Evolutionary conservation across 2,888 invertebrate species (phyloP), one percentile per base, ranked within the genome.

Genomic region (Mesorhabditis belari): DNA sequence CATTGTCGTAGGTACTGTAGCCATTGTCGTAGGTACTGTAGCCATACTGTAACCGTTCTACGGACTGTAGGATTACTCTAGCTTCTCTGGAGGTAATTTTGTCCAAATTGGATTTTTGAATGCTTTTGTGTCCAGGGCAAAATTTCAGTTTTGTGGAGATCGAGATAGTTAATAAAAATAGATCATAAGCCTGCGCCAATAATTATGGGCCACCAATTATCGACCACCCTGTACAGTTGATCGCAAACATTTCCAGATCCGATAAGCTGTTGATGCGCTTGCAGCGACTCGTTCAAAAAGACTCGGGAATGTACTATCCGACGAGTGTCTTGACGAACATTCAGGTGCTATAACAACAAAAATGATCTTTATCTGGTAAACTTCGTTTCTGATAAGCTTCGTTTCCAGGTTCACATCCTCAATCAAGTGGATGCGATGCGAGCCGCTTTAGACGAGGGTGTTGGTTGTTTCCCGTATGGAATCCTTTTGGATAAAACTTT

Each of bases 381-480:
- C 12, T 17, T 35, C n/a, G 17, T 35, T n/a, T 35, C 44, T 35
- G 44, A 9, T 35, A 35, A n/a, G 12, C 19, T 35, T 19, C 27
- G 21, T n/a, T 50, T 71, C 35, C 76, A 79, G 61, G 77, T 79
- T 5, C 77, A 79, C 59, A 74, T 79, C 52, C 62, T 79, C 49
- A 79, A 79, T 61, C 77, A 76, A 5, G 77, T 79, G 6, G 79
- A 79, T 63, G 65, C 76, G 17, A 70, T 79, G 69, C 65, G 79
- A 58, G 77, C 79, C 2, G 74, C 77, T 5, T 61, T 79, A 55
- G 79, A 79, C 61, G 79, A 79, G 69, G 79, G 77, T 74, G 77
- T 79, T 27, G 68, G 77, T 44, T 79, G 79, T 55, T 79, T 79
- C 55, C 79, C 79, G 3, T 79, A 79, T 58, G 79, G 79, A 19